Base-by-base conservation (phyloP, 2,113 vertebrate genomes). In the Lophotis ruficrista region DNA sequence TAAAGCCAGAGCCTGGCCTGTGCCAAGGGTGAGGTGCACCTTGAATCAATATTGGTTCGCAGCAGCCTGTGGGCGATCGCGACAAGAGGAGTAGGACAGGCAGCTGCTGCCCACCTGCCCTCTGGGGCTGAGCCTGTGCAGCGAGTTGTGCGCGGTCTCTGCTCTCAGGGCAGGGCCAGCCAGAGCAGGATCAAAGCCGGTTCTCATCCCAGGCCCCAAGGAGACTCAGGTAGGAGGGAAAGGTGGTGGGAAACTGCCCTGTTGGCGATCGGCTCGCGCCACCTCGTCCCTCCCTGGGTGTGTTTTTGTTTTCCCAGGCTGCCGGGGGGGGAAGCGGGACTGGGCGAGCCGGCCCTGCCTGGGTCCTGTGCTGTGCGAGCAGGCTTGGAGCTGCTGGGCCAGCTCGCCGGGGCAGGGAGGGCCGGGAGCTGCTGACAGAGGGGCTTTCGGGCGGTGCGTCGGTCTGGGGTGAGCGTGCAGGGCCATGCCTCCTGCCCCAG, bases 51-150 rank as follows among this genome's bases (percentile, higher is more conserved):
- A 41, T 28, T 51, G 41, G 60, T 23, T 25, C 4, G 0, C 8
- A 16, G 1, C 70, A 65, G 66, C 69, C 60, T 1, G 0, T 6
- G 70, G 72, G 77, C 0, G 2, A n/a, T 3, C 1, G 3, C 1
- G 4, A 4, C 0, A 3, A 10, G 45, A 28, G 38, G 50, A 45
- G 68, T 3, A 1, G 75, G 31, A 37, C 37, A 9, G 23, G 20
- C 14, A 8, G 48, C 45, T 28, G 48, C 53, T 24, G 27, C 43
- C 53, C 1, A 2, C 31, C 65, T 11, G 31, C 35, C n/a, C 19
- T 13, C 27, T 4, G 56, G 77, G 61, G 53, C 71, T 14, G 57
- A 33, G 79, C 65, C 43, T 6, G 21, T 43, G 89, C 48, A 27
- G 33, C 2, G 18, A 54, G 78, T 6, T n/a, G 51, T 18, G 56